These are phyloP conservation scores for Falco cherrug DNA, from an alignment of 2,797 vertebrate genomes.

Conservation along the genomic window DNA sequence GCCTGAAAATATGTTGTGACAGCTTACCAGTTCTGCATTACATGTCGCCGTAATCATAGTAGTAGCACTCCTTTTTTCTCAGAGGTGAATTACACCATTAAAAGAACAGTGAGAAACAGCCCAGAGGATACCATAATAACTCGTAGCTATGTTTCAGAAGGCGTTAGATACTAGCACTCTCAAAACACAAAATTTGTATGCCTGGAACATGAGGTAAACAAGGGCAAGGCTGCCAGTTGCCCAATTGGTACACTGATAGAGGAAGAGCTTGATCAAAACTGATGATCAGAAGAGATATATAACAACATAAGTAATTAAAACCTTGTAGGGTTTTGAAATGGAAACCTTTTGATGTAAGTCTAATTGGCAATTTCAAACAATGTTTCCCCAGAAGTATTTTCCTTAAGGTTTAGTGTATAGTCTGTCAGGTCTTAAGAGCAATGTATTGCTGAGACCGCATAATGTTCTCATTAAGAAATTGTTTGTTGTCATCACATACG, in stretches of 20 bases:
- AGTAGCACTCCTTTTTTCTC: not conserved
- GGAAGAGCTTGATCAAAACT: not conserved
- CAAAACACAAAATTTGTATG: not conserved
- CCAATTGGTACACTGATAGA: not conserved
- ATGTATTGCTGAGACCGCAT: not conserved
- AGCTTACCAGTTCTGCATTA: not conserved
- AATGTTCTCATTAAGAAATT: not conserved
- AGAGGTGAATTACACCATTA: not conserved
- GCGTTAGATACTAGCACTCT: not conserved
- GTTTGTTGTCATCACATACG: not conserved
- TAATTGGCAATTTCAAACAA: not conserved
- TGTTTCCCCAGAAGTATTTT: not conserved
- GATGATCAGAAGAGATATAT: not conserved
- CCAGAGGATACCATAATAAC: not conserved
- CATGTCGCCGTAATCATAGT: not conserved
- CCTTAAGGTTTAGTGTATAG: not conserved
- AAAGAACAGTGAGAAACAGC: not conserved
- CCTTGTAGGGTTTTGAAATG: not conserved
- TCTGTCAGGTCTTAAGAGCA: not conserved
- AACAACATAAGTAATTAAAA: not conserved
- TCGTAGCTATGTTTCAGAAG: not conserved
- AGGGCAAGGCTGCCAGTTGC: not conserved
- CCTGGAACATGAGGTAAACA: not conserved
- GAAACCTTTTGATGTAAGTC: not conserved
- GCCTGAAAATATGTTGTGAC: not conserved